phyloP scores from a whole-genome alignment of 1,140 invertebrate genomes.

The Augochlora pura region DNA sequence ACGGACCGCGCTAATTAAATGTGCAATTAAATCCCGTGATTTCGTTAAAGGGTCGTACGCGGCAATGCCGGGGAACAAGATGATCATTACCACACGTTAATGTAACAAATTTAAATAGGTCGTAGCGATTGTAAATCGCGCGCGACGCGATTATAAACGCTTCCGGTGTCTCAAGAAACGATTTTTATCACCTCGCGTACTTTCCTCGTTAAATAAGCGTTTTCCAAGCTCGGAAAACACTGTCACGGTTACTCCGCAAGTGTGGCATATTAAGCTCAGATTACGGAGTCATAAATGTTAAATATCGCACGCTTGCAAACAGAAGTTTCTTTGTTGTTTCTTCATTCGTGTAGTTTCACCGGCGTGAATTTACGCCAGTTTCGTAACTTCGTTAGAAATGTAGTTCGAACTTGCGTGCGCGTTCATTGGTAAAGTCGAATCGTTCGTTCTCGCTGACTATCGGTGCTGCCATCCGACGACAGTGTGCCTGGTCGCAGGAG shows the following conservation, averaged over 20 bases:
- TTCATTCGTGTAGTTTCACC: not conserved
- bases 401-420: not conserved
- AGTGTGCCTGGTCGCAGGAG: no score
- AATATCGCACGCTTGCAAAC: not conserved
- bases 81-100: no score
- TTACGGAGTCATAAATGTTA: not conserved
- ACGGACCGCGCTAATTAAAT: not conserved
- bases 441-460: not conserved
- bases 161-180: not conserved
- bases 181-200: no score
- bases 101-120: no score
- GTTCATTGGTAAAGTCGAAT: not conserved
- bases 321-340: not conserved
- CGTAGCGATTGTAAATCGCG: not conserved
- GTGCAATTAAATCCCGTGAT: not conserved
- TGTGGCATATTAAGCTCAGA: not conserved
- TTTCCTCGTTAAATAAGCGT: not conserved
- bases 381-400: not conserved
- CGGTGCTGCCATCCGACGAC: slow-evolving; percentile 7
- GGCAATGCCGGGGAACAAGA: no score
- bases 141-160: not conserved
- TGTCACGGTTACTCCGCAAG: not conserved
- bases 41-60: no score
- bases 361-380: not conserved
- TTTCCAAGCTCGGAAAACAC: not conserved